These are phyloP conservation scores for Eupithecia exiguata DNA, from an alignment of 2,888 invertebrate species.

Conservation along the genomic window DNA sequence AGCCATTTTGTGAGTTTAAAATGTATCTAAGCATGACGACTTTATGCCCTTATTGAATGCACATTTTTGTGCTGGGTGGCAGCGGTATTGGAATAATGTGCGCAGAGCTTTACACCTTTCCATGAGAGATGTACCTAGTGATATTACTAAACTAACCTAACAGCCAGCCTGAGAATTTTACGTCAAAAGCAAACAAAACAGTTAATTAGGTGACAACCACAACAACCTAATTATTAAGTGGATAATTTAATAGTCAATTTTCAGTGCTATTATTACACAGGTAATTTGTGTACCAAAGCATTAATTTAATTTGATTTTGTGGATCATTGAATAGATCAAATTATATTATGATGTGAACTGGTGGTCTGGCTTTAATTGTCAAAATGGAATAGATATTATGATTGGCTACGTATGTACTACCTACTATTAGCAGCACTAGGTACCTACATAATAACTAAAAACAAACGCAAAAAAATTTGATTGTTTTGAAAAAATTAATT, in stretches of 20 bases:
- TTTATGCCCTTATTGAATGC: no score
- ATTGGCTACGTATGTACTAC: not conserved
- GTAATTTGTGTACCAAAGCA: not conserved
- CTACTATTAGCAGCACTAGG: not conserved
- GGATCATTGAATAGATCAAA: not conserved
- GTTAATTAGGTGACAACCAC: not conserved
- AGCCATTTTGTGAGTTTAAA: no score
- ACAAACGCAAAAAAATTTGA: not conserved
- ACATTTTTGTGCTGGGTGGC: no score
- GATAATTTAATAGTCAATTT: not conserved
- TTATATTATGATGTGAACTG: not conserved
- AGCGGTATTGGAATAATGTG: no score
- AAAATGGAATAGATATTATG: not conserved
- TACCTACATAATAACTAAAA: not conserved
- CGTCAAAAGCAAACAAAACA: not conserved
- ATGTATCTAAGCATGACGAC: no score
- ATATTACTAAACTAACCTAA: no score
- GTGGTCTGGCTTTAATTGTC: not conserved
- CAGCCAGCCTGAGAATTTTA: no score
- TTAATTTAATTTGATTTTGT: not conserved
- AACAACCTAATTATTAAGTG: not conserved
- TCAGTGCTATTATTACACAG: not conserved
- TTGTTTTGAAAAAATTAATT: no score
- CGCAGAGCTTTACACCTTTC: no score
- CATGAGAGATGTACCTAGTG: no score